These are phyloP conservation scores for Thereva unica DNA, from an alignment of 2,888 invertebrate genomes.

Conservation along the genomic window DNA sequence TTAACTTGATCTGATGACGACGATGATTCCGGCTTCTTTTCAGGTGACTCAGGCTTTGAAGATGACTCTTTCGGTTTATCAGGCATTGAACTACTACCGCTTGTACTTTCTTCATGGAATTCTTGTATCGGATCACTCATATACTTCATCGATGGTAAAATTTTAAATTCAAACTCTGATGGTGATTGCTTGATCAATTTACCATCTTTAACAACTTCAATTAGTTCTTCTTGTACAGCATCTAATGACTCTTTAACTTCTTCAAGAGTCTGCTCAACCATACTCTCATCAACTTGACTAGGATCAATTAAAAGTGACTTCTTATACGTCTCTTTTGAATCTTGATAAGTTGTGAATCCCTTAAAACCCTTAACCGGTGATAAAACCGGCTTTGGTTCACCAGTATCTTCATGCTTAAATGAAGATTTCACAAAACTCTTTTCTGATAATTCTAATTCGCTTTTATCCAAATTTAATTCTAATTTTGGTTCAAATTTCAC, in stretches of 20 bases:
- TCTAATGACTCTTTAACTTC: slow-evolving; percentile 74
- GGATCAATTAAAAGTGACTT: slow-evolving; percentile 55
- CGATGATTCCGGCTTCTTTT: neutral
- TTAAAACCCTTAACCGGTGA: slow-evolving; percentile 58
- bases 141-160: slow-evolving; percentile 61
- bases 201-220: slow-evolving; percentile 64
- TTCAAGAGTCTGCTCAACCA: slow-evolving; percentile 71
- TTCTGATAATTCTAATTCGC: slow-evolving; percentile 55
- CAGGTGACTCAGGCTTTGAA: neutral
- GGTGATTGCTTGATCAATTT: slow-evolving; percentile 73
- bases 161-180: slow-evolving; percentile 73
- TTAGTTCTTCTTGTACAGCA: slow-evolving; percentile 71
- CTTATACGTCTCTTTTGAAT: slow-evolving; percentile 49
- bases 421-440: slow-evolving; percentile 43
- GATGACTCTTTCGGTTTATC: slow-evolving; percentile 50
- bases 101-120: slow-evolving; percentile 46
- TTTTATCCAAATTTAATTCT: slow-evolving; percentile 53
- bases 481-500: slow-evolving; percentile 46
- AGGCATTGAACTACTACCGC: slow-evolving; percentile 44
- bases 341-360: slow-evolving; percentile 44
- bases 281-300: slow-evolving; percentile 61
- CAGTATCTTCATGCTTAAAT: slow-evolving; percentile 37
- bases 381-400: slow-evolving; percentile 57
- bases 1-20: slow-evolving; percentile 54
- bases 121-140: slow-evolving; percentile 53